Evolutionary conservation across 2,888 invertebrate species (phyloP).

Genomic region (Metallyticus violacea): DNA sequence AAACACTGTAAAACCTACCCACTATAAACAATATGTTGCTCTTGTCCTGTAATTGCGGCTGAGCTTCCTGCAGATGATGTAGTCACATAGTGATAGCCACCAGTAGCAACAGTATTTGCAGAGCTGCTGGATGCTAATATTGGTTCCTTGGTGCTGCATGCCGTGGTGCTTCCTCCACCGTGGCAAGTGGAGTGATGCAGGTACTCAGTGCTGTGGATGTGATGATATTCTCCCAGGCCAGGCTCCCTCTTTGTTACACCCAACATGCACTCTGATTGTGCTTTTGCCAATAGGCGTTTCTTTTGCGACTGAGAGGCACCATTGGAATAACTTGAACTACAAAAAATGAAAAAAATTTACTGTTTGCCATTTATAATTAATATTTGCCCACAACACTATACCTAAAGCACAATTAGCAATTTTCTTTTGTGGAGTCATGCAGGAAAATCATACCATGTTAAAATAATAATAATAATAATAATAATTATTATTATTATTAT

Average conservation of each 20-base stretch:
- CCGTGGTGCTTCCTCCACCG: not conserved
- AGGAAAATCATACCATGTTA: no score
- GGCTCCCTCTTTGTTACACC: constrained; percentile 38
- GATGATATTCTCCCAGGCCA: constrained; percentile 49
- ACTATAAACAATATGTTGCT: constrained; percentile 52
- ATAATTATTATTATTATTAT: no score
- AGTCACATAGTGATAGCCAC: constrained; percentile 46
- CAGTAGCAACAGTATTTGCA: not conserved
- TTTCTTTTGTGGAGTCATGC: no score
- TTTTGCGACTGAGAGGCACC: constrained; percentile 76
- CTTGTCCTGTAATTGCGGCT: constrained; percentile 45
- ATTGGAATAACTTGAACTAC: constrained; percentile 41
- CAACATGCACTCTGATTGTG: constrained; percentile 66
- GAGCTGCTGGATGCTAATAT: not conserved
- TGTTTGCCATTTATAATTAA: no score
- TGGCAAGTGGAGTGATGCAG: constrained; percentile 15
- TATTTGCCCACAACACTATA: no score
- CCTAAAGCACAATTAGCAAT: no score
- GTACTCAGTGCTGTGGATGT: constrained; percentile 39
- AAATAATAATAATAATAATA: no score
- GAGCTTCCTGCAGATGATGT: constrained; percentile 34
- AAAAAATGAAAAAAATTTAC: not conserved
- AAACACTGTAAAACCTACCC: no score
- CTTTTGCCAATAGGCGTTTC: constrained; percentile 83
- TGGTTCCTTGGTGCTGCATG: not conserved